Percentiles rank a stretch among this genome's conserved stretches.
These are phyloP conservation scores for Ochotona princeps DNA, from an alignment of 2,113 vertebrate species.

Conservation along the genomic window DNA sequence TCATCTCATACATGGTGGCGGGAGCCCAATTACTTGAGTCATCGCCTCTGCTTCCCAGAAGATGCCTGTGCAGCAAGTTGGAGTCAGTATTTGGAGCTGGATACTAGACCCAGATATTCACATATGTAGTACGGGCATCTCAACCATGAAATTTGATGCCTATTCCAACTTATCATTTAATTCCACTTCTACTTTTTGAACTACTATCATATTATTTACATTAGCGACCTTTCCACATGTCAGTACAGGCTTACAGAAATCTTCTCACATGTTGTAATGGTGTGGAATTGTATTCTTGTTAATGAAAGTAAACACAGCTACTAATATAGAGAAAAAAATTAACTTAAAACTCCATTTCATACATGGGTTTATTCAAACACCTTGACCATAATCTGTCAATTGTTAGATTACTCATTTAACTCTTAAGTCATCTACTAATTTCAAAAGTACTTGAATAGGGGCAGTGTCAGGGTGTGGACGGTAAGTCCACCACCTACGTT, in stretches of 20 bases:
- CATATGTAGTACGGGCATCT: too few species aligned
- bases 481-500: too few species aligned
- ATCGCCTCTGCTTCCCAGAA: too few species aligned
- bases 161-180: too few species aligned
- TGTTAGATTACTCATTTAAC: neutral
- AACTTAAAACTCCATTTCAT: neutral
- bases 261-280: neutral
- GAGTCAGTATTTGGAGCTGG: too few species aligned
- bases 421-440: neutral
- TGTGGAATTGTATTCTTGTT: neutral
- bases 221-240: neutral
- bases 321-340: neutral
- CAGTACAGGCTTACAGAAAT: neutral
- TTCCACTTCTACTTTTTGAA: too few species aligned
- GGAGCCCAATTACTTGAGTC: too few species aligned
- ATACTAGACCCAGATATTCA: too few species aligned
- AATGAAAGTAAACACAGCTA: neutral
- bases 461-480: too few species aligned
- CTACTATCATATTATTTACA: neutral
- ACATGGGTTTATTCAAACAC: neutral
- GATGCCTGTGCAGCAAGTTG: too few species aligned
- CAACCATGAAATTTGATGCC: too few species aligned
- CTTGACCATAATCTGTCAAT: neutral
- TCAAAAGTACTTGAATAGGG: neutral
- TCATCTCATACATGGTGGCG: too few species aligned